phyloP scores from a whole-genome alignment of 2,113 vertebrate genomes.

The Telmatochromis sp. region DNA sequence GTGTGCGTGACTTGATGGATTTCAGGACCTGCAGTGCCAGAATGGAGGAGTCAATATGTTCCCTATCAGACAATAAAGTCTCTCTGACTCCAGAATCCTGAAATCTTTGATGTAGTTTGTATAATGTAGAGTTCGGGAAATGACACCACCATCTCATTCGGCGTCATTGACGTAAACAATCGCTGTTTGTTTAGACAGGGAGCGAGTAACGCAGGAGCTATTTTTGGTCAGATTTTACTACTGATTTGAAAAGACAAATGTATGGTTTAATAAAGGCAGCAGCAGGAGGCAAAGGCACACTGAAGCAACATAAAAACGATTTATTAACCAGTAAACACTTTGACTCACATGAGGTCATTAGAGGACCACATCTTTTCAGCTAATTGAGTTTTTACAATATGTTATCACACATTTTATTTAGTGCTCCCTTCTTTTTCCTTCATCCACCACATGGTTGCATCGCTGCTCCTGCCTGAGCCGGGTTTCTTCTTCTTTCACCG shows the following conservation, averaged over 20 bases:
- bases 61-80: neutral
- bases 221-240: neutral
- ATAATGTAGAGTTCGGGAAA: neutral
- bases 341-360: neutral
- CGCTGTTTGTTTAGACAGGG: neutral
- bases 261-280: neutral
- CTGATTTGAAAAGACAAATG: neutral
- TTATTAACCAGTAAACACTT: neutral
- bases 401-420: neutral
- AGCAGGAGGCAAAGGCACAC: neutral
- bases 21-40: neutral
- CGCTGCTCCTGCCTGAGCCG: neutral
- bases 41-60: neutral
- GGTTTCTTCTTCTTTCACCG: neutral
- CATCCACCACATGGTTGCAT: neutral
- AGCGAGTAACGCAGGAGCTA: neutral
- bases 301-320: neutral
- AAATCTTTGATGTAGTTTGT: neutral
- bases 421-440: neutral
- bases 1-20: neutral
- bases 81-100: neutral
- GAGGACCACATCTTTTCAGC: neutral
- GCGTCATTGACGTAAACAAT: neutral
- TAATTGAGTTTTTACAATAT: neutral
- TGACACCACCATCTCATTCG: neutral